phyloP scores from a whole-genome alignment of 1,140 invertebrate species.

The Phymastichus coffea region DNA sequence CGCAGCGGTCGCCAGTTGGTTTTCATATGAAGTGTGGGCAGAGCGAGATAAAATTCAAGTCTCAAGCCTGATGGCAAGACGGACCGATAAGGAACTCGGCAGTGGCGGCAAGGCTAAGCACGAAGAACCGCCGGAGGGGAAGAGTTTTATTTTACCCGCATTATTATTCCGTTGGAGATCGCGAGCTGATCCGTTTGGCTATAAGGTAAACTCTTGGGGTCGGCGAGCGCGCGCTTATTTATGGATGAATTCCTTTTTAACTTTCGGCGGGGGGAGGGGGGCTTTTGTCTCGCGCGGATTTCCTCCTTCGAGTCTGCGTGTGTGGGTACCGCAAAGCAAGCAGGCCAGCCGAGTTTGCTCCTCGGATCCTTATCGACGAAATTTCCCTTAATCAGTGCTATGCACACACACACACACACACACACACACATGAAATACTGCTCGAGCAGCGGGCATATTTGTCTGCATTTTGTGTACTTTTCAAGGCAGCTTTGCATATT shows the following conservation, averaged over 20 bases:
- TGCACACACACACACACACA: neutral
- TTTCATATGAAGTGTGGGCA: conserved; percentile 44
- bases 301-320: no score
- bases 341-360: no score
- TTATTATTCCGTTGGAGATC: conserved; percentile 55
- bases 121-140: conserved; percentile 26
- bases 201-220: conserved; percentile 36
- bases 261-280: conserved; percentile 25
- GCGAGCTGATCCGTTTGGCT: conserved; percentile 39
- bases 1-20: no score
- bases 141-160: conserved; percentile 52
- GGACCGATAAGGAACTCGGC: conserved; percentile 12
- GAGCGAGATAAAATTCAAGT: conserved; percentile 20
- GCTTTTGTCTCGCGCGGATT: neutral
- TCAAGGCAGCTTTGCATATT: no score
- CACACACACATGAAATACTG: neutral
- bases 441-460: no score
- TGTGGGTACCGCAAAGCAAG: no score
- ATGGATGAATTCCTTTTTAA: conserved; percentile 51
- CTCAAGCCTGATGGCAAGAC: neutral
- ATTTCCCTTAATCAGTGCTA: conserved; percentile 22
- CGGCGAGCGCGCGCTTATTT: conserved; percentile 43
- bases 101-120: neutral
- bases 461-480: no score
- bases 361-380: conserved; percentile 14